These are phyloP conservation scores for Asobara japonica DNA, from an alignment of 1,140 invertebrate species.

Conservation along the genomic window DNA sequence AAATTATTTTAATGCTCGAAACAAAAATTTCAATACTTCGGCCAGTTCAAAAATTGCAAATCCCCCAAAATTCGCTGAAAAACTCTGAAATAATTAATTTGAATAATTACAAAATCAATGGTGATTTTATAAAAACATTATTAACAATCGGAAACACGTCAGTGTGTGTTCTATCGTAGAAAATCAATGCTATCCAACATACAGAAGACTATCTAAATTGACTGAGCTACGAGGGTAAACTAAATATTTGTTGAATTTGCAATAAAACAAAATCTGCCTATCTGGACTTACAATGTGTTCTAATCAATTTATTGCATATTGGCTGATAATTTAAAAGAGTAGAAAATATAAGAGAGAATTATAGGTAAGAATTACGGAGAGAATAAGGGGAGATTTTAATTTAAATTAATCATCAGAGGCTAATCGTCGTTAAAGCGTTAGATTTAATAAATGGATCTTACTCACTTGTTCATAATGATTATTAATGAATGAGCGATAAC, in stretches of 20 bases:
- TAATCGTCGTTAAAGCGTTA: slow-evolving; percentile 6
- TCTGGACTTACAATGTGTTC: not conserved
- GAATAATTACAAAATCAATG: too few relatives aligned
- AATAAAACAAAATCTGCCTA: not conserved
- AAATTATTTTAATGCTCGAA: too few relatives aligned
- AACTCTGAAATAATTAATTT: too few relatives aligned
- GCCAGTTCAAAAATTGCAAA: too few relatives aligned
- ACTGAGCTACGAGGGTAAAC: not conserved
- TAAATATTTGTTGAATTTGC: not conserved
- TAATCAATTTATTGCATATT: not conserved
- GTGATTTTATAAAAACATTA: too few relatives aligned
- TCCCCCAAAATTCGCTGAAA: too few relatives aligned
- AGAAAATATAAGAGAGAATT: slow-evolving; percentile 4
- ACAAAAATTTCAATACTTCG: too few relatives aligned
- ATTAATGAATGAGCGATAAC: not conserved
- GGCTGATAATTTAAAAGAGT: not conserved
- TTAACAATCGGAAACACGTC: too few relatives aligned
- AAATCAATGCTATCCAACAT: too few relatives aligned
- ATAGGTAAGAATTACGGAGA: not conserved
- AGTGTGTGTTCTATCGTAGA: too few relatives aligned
- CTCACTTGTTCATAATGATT: not conserved
- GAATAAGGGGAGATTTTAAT: not conserved
- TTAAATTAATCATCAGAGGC: not conserved
- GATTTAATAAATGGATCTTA: not conserved
- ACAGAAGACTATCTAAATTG: too few relatives aligned